Evolutionary conservation across 2,113 vertebrate genomes (phyloP).

Genomic region (Periophthalmodon schlosseri): DNA sequence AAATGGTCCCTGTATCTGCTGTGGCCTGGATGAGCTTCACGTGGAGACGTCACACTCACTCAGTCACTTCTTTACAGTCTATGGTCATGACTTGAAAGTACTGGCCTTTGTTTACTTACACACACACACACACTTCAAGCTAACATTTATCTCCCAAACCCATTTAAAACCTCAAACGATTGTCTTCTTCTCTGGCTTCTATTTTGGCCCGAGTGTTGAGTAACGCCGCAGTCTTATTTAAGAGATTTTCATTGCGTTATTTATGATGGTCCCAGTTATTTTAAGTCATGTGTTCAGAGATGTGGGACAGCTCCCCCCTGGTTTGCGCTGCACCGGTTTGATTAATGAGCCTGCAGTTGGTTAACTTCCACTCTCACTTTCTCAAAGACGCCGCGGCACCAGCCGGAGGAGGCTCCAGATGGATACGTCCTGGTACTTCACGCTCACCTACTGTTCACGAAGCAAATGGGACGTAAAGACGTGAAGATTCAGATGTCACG

Average conservation of each 20-base stretch:
- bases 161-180: background rate
- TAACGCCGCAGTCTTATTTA: conserved; percentile 49
- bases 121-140: no score
- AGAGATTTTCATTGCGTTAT: conserved; percentile 48
- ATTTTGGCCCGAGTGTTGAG: conserved; percentile 28
- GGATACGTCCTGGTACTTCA: no score
- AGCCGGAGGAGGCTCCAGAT: background rate
- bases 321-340: conserved; percentile 60
- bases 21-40: no score
- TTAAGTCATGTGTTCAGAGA: conserved; percentile 53
- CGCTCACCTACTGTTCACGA: background rate
- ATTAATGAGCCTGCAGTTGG: conserved; percentile 68
- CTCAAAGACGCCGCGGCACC: conserved; percentile 38
- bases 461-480: no score
- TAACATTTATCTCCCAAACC: background rate
- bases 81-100: no score
- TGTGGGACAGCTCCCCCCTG: conserved; percentile 70
- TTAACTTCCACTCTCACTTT: conserved; percentile 51
- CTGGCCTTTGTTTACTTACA: no score
- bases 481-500: no score
- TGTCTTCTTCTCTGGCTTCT: conserved; percentile 23
- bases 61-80: no score
- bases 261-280: conserved; percentile 63
- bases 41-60: no score
- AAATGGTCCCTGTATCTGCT: no score